Evolutionary conservation across 2,113 vertebrate species (phyloP).

Genomic region (Brachyhypopomus gauderio): DNA sequence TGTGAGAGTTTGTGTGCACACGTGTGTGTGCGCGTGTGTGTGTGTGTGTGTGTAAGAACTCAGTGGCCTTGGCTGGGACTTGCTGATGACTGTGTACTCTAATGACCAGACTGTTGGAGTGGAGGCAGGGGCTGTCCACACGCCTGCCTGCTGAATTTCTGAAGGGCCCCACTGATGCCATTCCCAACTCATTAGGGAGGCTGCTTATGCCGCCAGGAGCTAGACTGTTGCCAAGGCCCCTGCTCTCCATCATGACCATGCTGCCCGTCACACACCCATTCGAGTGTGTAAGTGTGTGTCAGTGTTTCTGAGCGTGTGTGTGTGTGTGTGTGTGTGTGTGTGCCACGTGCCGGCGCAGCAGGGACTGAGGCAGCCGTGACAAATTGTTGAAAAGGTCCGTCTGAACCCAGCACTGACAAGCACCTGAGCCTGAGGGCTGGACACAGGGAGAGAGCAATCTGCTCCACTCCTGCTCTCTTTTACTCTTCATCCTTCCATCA

Average conservation of each 20-base stretch:
- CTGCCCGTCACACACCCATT: conserved; percentile 53
- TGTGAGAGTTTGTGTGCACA: background rate
- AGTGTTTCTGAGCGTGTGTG: conserved; percentile 53
- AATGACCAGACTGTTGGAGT: conserved; percentile 82
- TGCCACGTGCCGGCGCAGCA: conserved; percentile 93
- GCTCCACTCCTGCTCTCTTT: conserved; percentile 47
- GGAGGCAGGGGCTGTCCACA: conserved; percentile 61
- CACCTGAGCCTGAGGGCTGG: conserved; percentile 88
- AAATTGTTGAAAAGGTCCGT: conserved; percentile 90
- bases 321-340: conserved; percentile 61
- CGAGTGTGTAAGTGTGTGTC: conserved; percentile 35
- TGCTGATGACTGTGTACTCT: conserved; percentile 68
- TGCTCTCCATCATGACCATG: conserved; percentile 75
- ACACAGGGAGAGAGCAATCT: conserved; percentile 57
- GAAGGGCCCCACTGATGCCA: conserved; percentile 79
- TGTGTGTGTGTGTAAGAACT: conserved; percentile 55
- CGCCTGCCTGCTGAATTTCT: conserved; percentile 74
- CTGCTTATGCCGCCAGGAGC: conserved; percentile 77
- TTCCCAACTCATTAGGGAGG: conserved; percentile 83
- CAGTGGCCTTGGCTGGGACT: background rate
- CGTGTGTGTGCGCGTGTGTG: background rate
- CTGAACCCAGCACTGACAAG: conserved; percentile 81
- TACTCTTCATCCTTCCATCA: conserved; percentile 14
- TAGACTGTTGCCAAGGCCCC: conserved; percentile 78
- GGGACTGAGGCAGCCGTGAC: conserved; percentile 87